Evolutionary conservation across 2,888 invertebrate genomes (phyloP).

Genomic region (Dryobota labecula): DNA sequence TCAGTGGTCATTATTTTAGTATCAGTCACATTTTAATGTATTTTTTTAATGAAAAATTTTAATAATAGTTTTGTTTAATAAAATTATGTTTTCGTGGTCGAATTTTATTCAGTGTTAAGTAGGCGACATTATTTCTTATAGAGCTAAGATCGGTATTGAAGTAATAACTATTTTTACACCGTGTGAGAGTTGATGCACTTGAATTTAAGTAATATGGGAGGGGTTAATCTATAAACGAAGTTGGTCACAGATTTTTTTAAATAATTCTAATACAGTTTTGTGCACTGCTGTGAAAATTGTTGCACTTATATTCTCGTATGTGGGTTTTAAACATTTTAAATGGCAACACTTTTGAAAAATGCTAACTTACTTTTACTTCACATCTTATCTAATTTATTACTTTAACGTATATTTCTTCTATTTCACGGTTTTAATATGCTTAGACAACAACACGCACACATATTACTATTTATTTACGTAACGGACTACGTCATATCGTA

Average conservation of each 20-base stretch:
- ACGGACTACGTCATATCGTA: neutral
- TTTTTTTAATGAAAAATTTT: too few relatives aligned
- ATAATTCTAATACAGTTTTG: conserved; percentile 36
- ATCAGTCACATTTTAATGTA: too few relatives aligned
- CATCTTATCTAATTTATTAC: conserved; percentile 10
- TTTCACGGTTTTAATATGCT: conserved; percentile 48
- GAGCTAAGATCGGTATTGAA: too few relatives aligned
- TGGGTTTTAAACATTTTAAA: conserved; percentile 5
- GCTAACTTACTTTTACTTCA: conserved; percentile 2
- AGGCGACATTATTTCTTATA: conserved; percentile 22
- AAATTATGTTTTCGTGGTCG: too few relatives aligned
- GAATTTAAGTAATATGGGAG: neutral
- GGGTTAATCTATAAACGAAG: neutral
- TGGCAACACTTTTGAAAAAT: conserved; percentile 20
- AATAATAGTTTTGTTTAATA: too few relatives aligned
- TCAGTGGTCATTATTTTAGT: too few relatives aligned
- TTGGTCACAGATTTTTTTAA: conserved; percentile 6
- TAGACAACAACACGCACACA: conserved; percentile 42
- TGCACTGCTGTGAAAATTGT: conserved; percentile 19
- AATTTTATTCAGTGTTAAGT: too few relatives aligned
- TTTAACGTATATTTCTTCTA: conserved; percentile 16
- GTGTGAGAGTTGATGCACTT: conserved; percentile 33
- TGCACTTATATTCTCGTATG: conserved; percentile 23
- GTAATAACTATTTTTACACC: too few relatives aligned
- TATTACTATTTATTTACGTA: conserved; percentile 13